Base-by-base conservation (phyloP, 2,888 invertebrate species). In the Leptarthrus brevirostris region DNA sequence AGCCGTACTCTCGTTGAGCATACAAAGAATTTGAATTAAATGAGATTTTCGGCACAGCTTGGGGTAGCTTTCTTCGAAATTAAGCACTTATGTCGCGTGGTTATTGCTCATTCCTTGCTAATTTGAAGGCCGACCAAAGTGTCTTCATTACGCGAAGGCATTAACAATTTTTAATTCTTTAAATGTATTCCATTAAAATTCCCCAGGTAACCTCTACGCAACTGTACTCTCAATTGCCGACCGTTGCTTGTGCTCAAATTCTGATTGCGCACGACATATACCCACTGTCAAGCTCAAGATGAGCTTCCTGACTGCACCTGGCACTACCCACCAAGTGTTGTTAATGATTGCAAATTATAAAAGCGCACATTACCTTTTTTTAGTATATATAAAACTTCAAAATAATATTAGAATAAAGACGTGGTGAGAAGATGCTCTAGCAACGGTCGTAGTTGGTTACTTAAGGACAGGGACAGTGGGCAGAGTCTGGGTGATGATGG, bases 391-490 rank as follows among this genome's bases (percentile, higher is more conserved):
- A 64, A 58, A 58, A 64, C 24, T 44, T 47, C 16, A 22, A 64
- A 44, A 64, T 64, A 44, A 64, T 64, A 64, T 64, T 64, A 64
- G 64, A 47, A 64, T 64, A 14, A 47, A 47, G 64, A 44, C 44
- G 44, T 64, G 44, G 44, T 44, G 22, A 20, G 47, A 22, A n/a
- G 44, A 8, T 14, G 20, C 64, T 22, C 47, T n/a, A 22, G 10
- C 20, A 22, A 64, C 12, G 64, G 44, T 64, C 20, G 44, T 44
- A n/a, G 16, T 22, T 36, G n/a, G 36, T 18, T 36, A 10, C 22
- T 64, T 44, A 64, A 64, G n/a, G 44, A 64, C 44, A n/a, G 22
- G 4, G 24, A 22, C 24, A 40, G 20, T 18, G 18, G 5, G 18
- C 40, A 40, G 8, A n/a, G 64, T 36, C 24, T 16, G 22, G 8